These are phyloP conservation scores for Acipenser oxyrinchus DNA, from an alignment of 2,797 vertebrate genomes.

Conservation along the genomic window DNA sequence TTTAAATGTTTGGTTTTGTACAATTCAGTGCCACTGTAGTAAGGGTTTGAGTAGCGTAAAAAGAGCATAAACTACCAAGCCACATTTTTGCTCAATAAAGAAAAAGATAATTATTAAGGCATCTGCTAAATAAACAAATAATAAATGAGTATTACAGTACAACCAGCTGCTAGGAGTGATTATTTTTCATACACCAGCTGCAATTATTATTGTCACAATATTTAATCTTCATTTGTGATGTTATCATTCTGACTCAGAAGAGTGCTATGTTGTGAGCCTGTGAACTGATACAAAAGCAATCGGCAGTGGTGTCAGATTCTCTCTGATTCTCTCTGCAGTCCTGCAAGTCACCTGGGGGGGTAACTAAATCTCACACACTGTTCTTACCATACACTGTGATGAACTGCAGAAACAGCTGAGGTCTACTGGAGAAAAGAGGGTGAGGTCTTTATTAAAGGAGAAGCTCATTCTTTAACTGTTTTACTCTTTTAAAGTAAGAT, in stretches of 20 bases:
- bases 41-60: no score
- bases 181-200: constrained; percentile 15
- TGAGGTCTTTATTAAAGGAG: not conserved
- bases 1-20: no score
- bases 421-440: not conserved
- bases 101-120: no score
- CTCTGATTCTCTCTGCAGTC: constrained; percentile 17
- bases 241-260: constrained; percentile 14
- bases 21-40: no score
- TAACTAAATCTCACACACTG: constrained; percentile 25
- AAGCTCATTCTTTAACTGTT: not conserved
- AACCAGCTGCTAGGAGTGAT: constrained; percentile 14
- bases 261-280: constrained; percentile 11
- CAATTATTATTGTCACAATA: constrained; percentile 28
- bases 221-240: constrained; percentile 20
- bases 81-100: no score
- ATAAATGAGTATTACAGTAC: not conserved
- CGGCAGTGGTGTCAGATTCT: constrained; percentile 23
- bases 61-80: no score
- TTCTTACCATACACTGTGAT: constrained; percentile 13
- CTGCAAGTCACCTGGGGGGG: constrained; percentile 20
- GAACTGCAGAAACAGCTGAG: constrained; percentile 18
- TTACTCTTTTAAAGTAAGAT: no score
- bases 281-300: constrained; percentile 18
- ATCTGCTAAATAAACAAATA: no score